These are phyloP conservation scores for Isichthys henryi DNA, from an alignment of 2,113 vertebrate genomes.

Conservation along the genomic window DNA sequence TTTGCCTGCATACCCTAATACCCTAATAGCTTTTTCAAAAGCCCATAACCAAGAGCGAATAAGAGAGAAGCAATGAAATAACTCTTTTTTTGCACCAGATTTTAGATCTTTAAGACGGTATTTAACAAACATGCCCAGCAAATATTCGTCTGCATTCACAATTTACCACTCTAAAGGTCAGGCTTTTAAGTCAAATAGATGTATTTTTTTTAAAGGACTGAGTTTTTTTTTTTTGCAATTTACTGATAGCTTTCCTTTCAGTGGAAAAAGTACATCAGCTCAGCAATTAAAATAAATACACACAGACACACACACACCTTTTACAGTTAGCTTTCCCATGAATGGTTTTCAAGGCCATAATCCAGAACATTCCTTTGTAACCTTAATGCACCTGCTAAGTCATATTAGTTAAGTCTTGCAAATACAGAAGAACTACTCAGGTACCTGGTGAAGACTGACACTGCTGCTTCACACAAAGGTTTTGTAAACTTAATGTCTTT, in stretches of 20 bases:
- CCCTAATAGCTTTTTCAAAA: background rate
- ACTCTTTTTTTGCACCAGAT: background rate
- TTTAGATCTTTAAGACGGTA: background rate
- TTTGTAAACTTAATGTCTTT: background rate
- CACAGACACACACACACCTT: background rate
- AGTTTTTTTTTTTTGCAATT: background rate
- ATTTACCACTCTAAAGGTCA: background rate
- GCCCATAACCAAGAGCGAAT: background rate
- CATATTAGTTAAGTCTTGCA: background rate
- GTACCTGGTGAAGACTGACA: background rate
- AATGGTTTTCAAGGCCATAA: slow-evolving; percentile 24
- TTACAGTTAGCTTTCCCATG: slow-evolving; percentile 7
- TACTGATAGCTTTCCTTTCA: slow-evolving; percentile 20
- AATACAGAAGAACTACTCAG: background rate
- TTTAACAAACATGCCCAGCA: background rate
- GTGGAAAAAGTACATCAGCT: background rate
- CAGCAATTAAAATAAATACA: background rate
- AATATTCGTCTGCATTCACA: background rate
- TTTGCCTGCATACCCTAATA: background rate
- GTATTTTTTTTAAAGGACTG: background rate
- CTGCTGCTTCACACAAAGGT: too few relatives aligned
- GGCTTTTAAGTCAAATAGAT: background rate
- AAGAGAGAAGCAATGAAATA: background rate
- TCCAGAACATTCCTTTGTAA: background rate
- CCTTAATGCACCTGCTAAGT: background rate